Percentiles rank a stretch among this genome's conserved stretches.
Evolutionary conservation across 2,797 vertebrate genomes (phyloP).

Genomic region (Sylvilagus floridanus): DNA sequence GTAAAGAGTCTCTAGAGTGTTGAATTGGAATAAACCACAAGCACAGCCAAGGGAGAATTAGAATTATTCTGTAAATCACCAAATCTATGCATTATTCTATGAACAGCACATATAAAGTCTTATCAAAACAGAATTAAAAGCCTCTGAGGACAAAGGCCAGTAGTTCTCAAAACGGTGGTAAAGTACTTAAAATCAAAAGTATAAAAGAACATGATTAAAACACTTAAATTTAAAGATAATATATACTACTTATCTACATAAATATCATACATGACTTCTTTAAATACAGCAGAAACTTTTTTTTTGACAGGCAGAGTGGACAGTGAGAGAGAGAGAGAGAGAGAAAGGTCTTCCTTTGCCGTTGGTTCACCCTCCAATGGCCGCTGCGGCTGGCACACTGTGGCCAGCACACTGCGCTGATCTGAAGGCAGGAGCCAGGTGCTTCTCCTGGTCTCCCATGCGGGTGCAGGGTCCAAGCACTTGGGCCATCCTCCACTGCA

Average conservation of each 20-base stretch:
- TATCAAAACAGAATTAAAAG: slow-evolving; percentile 52
- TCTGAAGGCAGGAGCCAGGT: too few relatives aligned
- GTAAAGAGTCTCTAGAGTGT: background rate
- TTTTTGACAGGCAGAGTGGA: too few relatives aligned
- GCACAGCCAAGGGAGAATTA: background rate
- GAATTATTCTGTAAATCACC: background rate
- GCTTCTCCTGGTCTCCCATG: too few relatives aligned
- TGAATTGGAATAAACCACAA: slow-evolving; percentile 23
- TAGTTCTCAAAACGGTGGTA: slow-evolving; percentile 8
- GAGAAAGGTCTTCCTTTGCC: too few relatives aligned
- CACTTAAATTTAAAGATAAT: background rate
- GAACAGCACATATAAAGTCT: background rate
- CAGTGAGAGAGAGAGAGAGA: too few relatives aligned
- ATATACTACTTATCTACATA: slow-evolving; percentile 36
- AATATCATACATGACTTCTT: slow-evolving; percentile 10
- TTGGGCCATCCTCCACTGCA: too few relatives aligned
- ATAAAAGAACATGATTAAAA: slow-evolving; percentile 32
- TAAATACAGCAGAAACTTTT: background rate
- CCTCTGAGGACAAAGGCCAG: background rate
- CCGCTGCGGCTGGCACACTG: too few relatives aligned
- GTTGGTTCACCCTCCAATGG: too few relatives aligned
- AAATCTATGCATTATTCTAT: background rate
- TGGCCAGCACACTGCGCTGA: too few relatives aligned
- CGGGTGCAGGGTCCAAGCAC: too few relatives aligned
- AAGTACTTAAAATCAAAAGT: slow-evolving; percentile 53